phyloP scores from a whole-genome alignment of 2,113 vertebrate genomes.

The Sus scrofa region DNA sequence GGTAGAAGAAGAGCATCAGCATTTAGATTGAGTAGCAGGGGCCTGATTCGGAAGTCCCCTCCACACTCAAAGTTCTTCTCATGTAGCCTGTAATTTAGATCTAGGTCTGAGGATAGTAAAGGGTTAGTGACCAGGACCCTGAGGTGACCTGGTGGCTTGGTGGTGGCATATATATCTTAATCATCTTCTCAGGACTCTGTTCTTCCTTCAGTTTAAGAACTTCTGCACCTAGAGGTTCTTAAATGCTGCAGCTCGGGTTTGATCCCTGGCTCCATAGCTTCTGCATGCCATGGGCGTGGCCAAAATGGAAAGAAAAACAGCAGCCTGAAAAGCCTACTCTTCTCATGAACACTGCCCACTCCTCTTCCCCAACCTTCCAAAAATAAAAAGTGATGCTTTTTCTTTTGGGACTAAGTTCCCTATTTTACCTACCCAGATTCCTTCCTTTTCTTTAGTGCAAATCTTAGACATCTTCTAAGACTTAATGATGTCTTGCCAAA shows the following conservation, averaged over 20 bases:
- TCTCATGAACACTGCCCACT: neutral
- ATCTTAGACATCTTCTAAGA: neutral
- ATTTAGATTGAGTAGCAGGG: neutral
- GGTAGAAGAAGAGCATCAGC: neutral
- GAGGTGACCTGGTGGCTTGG: neutral
- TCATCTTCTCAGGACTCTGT: neutral
- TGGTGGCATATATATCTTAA: neutral
- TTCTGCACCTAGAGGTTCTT: neutral
- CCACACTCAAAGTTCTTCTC: neutral
- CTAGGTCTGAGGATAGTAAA: neutral
- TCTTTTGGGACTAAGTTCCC: neutral
- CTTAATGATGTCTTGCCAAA: neutral
- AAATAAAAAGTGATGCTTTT: neutral
- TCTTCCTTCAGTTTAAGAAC: neutral
- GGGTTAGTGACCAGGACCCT: neutral
- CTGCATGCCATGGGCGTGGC: too few relatives aligned
- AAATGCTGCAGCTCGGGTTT: too few relatives aligned
- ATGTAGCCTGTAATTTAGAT: neutral
- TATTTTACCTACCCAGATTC: neutral
- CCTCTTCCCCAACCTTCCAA: neutral
- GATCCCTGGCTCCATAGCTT: too few relatives aligned
- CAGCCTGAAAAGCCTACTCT: neutral
- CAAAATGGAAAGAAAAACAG: neutral
- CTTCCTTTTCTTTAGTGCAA: neutral
- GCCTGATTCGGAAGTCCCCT: neutral